phyloP scores from a whole-genome alignment of 2,113 vertebrate genomes.

The Pomatorhinus ruficollis region DNA sequence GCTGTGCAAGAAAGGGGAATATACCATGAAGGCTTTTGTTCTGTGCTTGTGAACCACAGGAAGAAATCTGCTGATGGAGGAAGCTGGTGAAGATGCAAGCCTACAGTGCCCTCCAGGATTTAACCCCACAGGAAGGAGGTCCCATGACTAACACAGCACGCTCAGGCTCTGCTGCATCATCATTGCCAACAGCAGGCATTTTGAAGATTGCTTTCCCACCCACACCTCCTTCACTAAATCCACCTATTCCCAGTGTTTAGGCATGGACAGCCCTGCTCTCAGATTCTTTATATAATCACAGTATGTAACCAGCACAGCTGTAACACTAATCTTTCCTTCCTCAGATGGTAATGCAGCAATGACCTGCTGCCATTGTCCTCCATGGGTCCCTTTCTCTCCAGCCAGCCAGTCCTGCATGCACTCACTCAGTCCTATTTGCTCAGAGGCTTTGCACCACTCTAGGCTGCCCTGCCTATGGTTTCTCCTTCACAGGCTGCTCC shows the following conservation, averaged over 20 bases:
- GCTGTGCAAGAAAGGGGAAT: background rate
- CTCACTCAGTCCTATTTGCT: background rate
- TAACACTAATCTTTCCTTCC: background rate
- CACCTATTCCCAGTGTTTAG: background rate
- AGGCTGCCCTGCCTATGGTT: background rate
- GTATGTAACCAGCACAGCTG: fast-evolving
- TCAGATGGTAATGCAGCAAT: background rate
- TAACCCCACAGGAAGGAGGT: background rate
- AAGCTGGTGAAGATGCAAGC: background rate
- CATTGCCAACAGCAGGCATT: background rate
- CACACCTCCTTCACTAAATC: background rate
- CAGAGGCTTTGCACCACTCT: background rate
- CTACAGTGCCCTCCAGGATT: fast-evolving
- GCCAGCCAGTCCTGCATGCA: background rate
- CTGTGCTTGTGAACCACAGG: background rate
- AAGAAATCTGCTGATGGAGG: background rate
- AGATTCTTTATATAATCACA: fast-evolving
- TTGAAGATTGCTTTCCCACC: background rate
- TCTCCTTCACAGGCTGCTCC: background rate
- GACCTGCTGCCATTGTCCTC: background rate
- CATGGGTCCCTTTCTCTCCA: fast-evolving
- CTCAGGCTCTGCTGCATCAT: fast-evolving
- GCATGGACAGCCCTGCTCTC: background rate
- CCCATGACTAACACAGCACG: fast-evolving
- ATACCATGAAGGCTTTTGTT: background rate